Percentiles rank a stretch among this genome's conserved stretches.
phyloP scores from a whole-genome alignment of 2,797 vertebrate genomes.

The Spea hammondii region DNA sequence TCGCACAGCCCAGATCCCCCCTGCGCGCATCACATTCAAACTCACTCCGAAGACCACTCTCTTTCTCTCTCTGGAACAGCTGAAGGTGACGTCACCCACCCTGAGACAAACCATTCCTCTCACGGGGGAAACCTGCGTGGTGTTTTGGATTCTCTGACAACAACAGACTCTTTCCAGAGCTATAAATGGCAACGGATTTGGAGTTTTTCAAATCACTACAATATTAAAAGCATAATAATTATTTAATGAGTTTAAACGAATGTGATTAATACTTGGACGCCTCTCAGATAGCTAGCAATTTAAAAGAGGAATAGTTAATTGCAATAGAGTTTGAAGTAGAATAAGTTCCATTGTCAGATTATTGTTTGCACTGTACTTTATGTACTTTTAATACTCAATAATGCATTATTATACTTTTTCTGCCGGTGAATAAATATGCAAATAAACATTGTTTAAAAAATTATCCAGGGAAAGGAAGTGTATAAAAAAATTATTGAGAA shows the following conservation, averaged over 20 bases:
- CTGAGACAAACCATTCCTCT: conserved; percentile 14
- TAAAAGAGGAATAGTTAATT: not conserved
- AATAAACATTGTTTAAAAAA: no score
- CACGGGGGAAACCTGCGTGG: not conserved
- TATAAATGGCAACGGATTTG: no score
- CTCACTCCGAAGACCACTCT: conserved; percentile 18
- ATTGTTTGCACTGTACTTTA: not conserved
- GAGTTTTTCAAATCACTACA: no score
- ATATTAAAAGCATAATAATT: no score
- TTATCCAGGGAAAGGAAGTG: no score
- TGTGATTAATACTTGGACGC: not conserved
- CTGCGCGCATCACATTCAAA: conserved; percentile 14
- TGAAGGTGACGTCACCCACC: conserved; percentile 53
- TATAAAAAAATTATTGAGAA: no score
- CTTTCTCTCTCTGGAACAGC: conserved; percentile 41
- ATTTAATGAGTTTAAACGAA: no score
- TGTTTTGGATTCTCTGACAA: no score
- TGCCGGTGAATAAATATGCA: no score
- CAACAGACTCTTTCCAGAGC: no score
- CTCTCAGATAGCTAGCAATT: not conserved
- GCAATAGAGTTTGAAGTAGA: conserved; percentile 27
- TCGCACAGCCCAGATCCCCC: not conserved
- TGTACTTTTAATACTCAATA: no score
- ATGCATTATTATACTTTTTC: no score
- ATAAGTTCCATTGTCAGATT: conserved; percentile 6